Percentiles rank a stretch among this genome's conserved stretches.
phyloP scores from a whole-genome alignment of 2,113 vertebrate genomes.

The Chaetodon auriga region DNA sequence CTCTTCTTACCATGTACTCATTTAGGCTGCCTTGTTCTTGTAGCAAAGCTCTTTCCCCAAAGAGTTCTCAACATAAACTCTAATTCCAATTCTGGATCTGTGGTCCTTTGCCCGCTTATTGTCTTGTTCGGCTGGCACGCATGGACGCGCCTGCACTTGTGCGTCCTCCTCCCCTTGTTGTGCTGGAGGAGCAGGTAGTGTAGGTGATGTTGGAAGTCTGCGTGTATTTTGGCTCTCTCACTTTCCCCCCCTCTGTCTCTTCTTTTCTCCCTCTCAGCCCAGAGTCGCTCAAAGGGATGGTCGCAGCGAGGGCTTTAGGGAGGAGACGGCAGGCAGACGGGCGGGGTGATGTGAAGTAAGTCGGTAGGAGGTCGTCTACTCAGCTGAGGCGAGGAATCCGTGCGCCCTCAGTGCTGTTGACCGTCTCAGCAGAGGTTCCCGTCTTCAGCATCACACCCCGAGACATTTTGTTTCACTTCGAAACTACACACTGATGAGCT shows the following conservation, averaged over 20 bases:
- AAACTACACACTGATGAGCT: constrained; percentile 2
- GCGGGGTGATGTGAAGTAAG: constrained; percentile 81
- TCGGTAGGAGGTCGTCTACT: constrained; percentile 77
- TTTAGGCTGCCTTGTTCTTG: constrained; percentile 62
- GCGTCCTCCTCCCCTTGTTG: constrained; percentile 74
- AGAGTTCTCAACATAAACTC: constrained; percentile 72
- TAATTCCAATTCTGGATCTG: constrained; percentile 70
- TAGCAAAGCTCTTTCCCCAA: constrained; percentile 46
- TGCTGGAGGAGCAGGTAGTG: constrained; percentile 75
- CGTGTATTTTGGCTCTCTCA: constrained; percentile 51
- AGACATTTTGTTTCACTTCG: constrained; percentile 19
- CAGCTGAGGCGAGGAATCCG: constrained; percentile 62
- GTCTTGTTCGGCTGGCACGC: constrained; percentile 71
- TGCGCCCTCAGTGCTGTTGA: constrained; percentile 59
- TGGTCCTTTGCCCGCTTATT: constrained; percentile 58
- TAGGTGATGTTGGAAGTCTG: constrained; percentile 71
- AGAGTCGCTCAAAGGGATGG: constrained; percentile 65
- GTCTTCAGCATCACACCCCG: constrained; percentile 11
- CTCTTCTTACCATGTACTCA: constrained; percentile 72
- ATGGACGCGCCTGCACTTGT: constrained; percentile 78
- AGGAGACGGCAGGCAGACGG: constrained; percentile 80
- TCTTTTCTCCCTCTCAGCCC: constrained; percentile 31
- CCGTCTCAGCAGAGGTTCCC: constrained; percentile 45
- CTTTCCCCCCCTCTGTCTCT: constrained; percentile 26
- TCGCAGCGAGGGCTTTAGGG: constrained; percentile 67